phyloP scores from a whole-genome alignment of 2,113 vertebrate genomes.

The Amia ocellicauda region DNA sequence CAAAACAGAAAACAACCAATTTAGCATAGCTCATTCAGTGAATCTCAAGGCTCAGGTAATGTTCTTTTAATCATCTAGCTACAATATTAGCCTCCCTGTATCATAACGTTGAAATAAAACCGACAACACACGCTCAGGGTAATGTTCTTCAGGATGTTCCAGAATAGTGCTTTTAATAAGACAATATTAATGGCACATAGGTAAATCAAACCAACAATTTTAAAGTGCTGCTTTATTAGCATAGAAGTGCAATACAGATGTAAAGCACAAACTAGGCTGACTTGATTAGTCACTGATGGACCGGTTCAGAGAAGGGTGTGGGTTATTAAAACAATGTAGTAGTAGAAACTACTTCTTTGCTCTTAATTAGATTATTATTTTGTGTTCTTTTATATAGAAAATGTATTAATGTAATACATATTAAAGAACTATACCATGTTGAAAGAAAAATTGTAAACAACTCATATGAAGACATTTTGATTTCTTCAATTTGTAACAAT shows the following conservation, averaged over 20 bases:
- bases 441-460: neutral
- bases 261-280: constrained; percentile 1
- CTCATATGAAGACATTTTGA: too few relatives aligned
- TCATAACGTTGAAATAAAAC: constrained; percentile 47
- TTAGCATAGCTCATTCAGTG: constrained; percentile 96
- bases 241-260: constrained; percentile 10
- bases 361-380: neutral
- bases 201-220: constrained; percentile 26
- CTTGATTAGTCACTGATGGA: constrained; percentile 18
- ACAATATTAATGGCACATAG: constrained; percentile 45
- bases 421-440: neutral
- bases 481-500: neutral
- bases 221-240: constrained; percentile 19
- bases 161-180: constrained; percentile 45
- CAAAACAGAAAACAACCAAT: constrained; percentile 93
- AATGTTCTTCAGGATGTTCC: constrained; percentile 50
- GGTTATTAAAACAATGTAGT: neutral
- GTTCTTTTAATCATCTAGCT: constrained; percentile 98
- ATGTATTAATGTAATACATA: too few relatives aligned
- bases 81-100: constrained; percentile 68
- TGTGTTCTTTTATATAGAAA: too few relatives aligned
- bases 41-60: constrained; percentile 93
- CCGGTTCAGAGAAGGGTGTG: neutral
- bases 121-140: constrained; percentile 41
- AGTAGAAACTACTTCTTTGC: neutral